A percentile compares a stretch with the other conserved stretches of the same genome.
Conservation (phyloP, 2,888 invertebrate genomes). For the Drosophila paramelanica region DNA sequence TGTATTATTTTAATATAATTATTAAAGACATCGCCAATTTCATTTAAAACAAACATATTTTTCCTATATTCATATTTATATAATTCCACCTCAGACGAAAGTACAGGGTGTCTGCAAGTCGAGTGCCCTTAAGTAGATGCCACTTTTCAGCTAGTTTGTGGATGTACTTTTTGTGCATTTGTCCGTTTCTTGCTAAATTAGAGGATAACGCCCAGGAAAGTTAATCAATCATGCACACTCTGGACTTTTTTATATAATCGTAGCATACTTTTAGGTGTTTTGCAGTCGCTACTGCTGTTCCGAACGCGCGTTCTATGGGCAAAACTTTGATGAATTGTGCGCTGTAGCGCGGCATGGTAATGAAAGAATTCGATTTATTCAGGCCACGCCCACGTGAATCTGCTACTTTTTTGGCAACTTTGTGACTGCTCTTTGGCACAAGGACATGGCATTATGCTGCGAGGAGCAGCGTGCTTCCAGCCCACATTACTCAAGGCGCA, state of each 20-base stretch:
- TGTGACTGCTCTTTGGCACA: conserved; percentile 34
- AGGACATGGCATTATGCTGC: conserved; percentile 16
- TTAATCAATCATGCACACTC: conserved; percentile 75
- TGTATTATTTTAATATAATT: no score
- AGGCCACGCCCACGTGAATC: conserved; percentile 36
- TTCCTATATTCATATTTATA: no score
- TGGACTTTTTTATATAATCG: conserved; percentile 52
- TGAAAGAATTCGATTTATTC: conserved; percentile 64
- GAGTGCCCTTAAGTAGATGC: not conserved
- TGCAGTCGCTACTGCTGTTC: conserved; percentile 53
- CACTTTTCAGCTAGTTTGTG: conserved; percentile 12
- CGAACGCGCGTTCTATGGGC: conserved; percentile 19
- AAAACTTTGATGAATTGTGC: conserved; percentile 64
- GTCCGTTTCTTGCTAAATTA: conserved; percentile 57
- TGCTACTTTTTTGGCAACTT: conserved; percentile 32
- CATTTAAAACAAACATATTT: no score
- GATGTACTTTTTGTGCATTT: conserved; percentile 24
- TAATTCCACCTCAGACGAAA: no score
- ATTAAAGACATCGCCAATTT: no score
- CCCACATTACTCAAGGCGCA: conserved; percentile 5
- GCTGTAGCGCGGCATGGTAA: conserved; percentile 53
- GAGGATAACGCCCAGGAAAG: conserved; percentile 61
- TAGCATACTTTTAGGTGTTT: conserved; percentile 64
- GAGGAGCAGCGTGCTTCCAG: conserved; percentile 7
- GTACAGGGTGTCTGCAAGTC: conserved; percentile 12